Conservation (phyloP, 2,797 vertebrate species). For the Hemibagrus guttatus region DNA sequence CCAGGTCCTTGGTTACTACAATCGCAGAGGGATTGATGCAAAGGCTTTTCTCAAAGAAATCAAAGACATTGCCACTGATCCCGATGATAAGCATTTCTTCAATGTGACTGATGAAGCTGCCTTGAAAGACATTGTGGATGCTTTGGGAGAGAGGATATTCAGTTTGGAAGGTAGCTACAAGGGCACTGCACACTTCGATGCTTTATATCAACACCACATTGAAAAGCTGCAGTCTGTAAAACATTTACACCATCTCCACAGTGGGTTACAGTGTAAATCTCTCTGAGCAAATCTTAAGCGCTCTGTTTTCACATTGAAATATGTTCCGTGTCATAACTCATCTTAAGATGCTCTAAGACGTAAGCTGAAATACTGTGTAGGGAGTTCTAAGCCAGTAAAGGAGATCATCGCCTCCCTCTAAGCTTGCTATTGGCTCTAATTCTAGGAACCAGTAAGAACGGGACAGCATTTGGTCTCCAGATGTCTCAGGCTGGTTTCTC, state of each 20-base stretch:
- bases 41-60: conserved; percentile 95
- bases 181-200: conserved; percentile 23
- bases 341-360: conserved; percentile 15
- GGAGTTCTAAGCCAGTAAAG: conserved; percentile 12
- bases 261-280: conserved; percentile 41
- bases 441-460: conserved; percentile 94
- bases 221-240: conserved; percentile 45
- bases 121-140: conserved; percentile 96
- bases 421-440: conserved; percentile 36
- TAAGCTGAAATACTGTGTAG: conserved; percentile 31
- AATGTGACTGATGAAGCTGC: conserved; percentile 96
- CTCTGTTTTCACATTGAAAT: conserved; percentile 44
- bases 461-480: conserved; percentile 96
- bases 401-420: conserved; percentile 26
- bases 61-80: conserved; percentile 96
- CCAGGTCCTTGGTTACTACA: conserved; percentile 96
- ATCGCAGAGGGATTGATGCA: conserved; percentile 94
- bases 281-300: conserved; percentile 41
- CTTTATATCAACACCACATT: conserved; percentile 37
- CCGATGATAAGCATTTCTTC: conserved; percentile 97
- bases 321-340: conserved; percentile 38
- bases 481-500: conserved; percentile 99
- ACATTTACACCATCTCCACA: conserved; percentile 39
- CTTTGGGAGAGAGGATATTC: conserved; percentile 95
- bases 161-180: conserved; percentile 87